Conservation (phyloP, 2,113 vertebrate species). For the Bos taurus region ARS-UCD2.0 NC_037329.1:80073001-80073500, state of each 20-base stretch:
- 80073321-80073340: background rate
- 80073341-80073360: background rate
- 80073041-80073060: background rate
- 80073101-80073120: background rate
- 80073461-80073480: background rate
- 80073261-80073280: background rate
- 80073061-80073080: background rate
- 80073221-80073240: background rate
- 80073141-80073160: background rate
- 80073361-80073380: background rate
- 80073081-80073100: background rate
- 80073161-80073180: background rate
- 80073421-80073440: background rate
- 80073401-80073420: background rate
- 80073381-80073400: background rate
- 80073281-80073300: background rate
- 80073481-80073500: background rate
- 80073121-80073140: conserved; percentile 5
- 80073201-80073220: background rate
- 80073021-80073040: background rate
- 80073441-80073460: background rate
- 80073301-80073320: background rate
- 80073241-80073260: background rate
- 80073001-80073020: background rate
- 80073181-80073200: background rate